Evolutionary conservation across 2,797 vertebrate genomes (phyloP), one percentile per base, ranked within the genome.

Genomic region (Sciaenops ocellatus): DNA sequence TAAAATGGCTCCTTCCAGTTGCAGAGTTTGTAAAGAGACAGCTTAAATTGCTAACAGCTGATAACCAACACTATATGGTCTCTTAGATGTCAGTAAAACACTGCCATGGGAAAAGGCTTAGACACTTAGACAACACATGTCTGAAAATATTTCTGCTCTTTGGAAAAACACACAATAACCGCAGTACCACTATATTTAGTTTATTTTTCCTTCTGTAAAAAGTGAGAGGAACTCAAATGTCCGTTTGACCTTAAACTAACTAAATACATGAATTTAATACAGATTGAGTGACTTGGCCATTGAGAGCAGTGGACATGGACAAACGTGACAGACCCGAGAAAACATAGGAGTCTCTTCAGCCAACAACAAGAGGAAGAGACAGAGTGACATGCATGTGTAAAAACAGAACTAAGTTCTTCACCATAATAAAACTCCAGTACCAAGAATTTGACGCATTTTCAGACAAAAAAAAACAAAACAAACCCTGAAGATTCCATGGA

Each of bases 361-460:
- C 48, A 57, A 64, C n/a, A 76, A 67, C 30, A 64, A 16, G 44
- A 42, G 51, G 26, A 13, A 17, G 6, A 63, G 47, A 54, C 11
- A 41, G 46, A 52, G 8, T 50, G 3, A n/a, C 48, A 51, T 10
- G 64, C 4, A 5, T 13, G 17, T 24, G 46, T 59, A 8, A 72
- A 54, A 52, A 60, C 22, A 34, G 1, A 46, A 4, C 10, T 6
- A 13, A n/a, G 13, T 52, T 66, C 16, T 47, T 46, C 41, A 52
- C 47, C 26, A 26, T 54, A 70, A 42, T 48, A 64, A 68, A 73
- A 59, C 42, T 62, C 24, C 18, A 44, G 56, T 63, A 55, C 15
- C 9, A 47, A 46, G 5, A 48, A 67, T 67, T 57, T 0, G 3
- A 67, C n/a, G 42, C 8, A 59, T 28, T 42, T 5, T 3, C 42